phyloP scores from a whole-genome alignment of 1,140 invertebrate species.

The Cydia fagiglandana region DNA sequence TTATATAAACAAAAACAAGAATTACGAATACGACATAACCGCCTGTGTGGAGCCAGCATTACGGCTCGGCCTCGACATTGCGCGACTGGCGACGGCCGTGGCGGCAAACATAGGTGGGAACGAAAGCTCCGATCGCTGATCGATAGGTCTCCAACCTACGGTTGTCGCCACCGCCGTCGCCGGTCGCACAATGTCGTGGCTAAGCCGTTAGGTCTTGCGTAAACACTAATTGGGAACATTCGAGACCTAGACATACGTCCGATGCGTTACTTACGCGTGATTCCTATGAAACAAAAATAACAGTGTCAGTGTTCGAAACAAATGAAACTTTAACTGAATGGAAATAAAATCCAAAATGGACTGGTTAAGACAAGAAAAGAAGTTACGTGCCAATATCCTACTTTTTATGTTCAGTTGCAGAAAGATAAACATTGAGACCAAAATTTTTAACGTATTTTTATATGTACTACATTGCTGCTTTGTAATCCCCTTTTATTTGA shows the following conservation, averaged over 20 bases:
- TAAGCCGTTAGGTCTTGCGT: slow-evolving; percentile 37
- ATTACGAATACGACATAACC: neutral
- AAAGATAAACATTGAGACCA: neutral
- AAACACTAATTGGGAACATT: slow-evolving; percentile 66
- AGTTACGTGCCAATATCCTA: neutral
- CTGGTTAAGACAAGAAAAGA: neutral
- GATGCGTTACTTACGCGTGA: slow-evolving; percentile 79
- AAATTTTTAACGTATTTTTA: neutral
- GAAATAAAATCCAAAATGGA: neutral
- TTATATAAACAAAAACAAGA: neutral
- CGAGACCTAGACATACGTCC: slow-evolving; percentile 67
- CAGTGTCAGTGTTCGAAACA: slow-evolving; percentile 64
- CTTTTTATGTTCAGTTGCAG: neutral
- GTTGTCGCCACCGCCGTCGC: too few relatives aligned
- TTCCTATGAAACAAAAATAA: slow-evolving; percentile 80
- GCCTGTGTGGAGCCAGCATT: slow-evolving; percentile 23
- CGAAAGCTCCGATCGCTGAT: too few relatives aligned
- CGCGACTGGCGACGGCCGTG: too few relatives aligned
- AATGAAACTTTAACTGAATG: slow-evolving; percentile 39
- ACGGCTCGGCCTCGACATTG: too few relatives aligned
- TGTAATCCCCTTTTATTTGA: neutral
- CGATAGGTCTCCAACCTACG: too few relatives aligned
- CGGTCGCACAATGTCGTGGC: too few relatives aligned
- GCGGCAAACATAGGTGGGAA: too few relatives aligned
- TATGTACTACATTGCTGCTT: neutral